Evolutionary conservation across 2,113 vertebrate genomes (phyloP).

Genomic region (Oreocharis arfaki): DNA sequence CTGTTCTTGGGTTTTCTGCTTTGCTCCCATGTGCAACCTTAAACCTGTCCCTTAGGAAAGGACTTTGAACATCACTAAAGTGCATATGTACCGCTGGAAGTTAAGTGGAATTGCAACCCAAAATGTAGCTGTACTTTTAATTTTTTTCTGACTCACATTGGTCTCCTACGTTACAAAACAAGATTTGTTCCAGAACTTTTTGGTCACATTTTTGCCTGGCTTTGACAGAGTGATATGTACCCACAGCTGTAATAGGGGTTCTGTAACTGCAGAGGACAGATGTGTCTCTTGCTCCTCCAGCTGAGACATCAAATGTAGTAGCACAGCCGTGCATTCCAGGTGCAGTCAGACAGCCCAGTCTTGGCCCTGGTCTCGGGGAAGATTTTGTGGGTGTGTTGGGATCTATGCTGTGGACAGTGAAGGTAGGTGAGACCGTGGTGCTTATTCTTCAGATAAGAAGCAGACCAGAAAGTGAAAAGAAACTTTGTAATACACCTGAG

Average conservation of each 20-base stretch:
- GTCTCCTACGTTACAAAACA: background rate
- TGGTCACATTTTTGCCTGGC: background rate
- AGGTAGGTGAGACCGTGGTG: background rate
- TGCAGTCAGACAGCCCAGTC: background rate
- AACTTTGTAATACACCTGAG: background rate
- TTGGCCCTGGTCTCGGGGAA: background rate
- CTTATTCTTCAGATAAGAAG: background rate
- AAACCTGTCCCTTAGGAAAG: background rate
- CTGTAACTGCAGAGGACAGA: background rate
- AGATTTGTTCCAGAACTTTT: background rate
- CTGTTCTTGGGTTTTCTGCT: background rate
- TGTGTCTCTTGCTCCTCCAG: background rate
- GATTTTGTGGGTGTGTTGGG: background rate
- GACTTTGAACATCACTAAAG: background rate
- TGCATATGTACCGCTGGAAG: background rate
- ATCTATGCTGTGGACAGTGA: background rate
- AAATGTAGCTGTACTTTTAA: background rate
- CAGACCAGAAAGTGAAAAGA: background rate
- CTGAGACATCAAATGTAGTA: background rate
- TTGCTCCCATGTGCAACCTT: background rate
- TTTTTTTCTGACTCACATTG: background rate
- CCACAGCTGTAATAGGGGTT: fast-evolving
- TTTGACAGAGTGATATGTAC: background rate
- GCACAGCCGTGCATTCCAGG: background rate
- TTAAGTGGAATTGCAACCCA: background rate